Evolutionary conservation across 23 tunicate genomes (phyloP), one percentile per base, ranked within the genome.

Genomic region (Ascidia mentula): DNA sequence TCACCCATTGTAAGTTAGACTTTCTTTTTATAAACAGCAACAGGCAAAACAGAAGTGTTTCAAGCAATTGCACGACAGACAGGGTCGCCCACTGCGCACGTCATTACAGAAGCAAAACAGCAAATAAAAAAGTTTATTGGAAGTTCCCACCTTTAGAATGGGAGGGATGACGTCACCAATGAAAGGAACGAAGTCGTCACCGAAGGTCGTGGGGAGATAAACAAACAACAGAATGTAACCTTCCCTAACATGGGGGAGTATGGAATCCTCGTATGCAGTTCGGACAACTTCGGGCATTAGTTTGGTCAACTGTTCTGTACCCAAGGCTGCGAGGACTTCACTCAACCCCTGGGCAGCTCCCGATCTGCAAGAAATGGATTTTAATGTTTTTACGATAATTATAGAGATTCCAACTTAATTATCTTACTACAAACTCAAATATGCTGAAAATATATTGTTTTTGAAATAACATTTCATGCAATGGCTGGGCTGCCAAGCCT

Each of bases 321-420:
- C 99, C 38, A 89, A 78, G 0, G 96, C 86, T 3, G 84, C 85
- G 0, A 95, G 81, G 5, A 88, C 82, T 46, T 95, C 99, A 34
- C 97, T 81, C 60, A 95, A 73, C 3, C 99, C 99, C 76, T 95
- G 99, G 9, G 99, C 99, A 6, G 96, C 96, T 0, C 99, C 99
- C 38, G 99, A 95, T 76, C 99, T 89, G 39, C 0, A 61, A 40
- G 37, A 53, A 61, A n/a, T n/a, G 15, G 31, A 33, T n/a, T n/a
- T n/a, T 31, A 18, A 33, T 28, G 26, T 79, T 32, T 15, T 15
- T 31, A 74, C 59, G 13, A 74, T 18, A 74, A 18, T 34, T 36
- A 74, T 13, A 34, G 15, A 34, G 30, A 31, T 31, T 74, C 12
- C 32, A 74, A 15, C 53, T n/a, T n/a, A n/a, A n/a, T n/a, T n/a